Conservation (phyloP, 2,888 invertebrate species). For the Leucoma salicis region DNA sequence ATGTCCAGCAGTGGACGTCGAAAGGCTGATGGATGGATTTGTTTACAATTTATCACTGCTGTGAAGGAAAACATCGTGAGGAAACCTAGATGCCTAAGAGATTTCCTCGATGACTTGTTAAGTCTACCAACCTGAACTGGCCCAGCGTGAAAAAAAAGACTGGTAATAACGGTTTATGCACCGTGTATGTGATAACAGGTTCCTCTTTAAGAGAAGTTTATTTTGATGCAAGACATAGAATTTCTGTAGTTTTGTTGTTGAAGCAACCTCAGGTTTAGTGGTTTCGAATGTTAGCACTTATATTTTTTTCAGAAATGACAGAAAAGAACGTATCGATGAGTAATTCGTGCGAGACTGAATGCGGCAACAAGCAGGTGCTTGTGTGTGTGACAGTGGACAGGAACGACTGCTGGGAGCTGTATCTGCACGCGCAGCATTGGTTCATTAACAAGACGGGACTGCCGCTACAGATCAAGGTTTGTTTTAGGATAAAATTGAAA, state of each 20-base stretch:
- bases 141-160: no score
- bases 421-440: slow-evolving; percentile 92
- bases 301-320: slow-evolving; percentile 74
- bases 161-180: no score
- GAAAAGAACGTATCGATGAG: slow-evolving; percentile 85
- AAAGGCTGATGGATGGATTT: no score
- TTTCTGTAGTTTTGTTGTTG: not conserved
- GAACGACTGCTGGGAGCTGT: slow-evolving; percentile 84
- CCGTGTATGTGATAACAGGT: no score
- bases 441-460: slow-evolving; percentile 93
- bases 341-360: slow-evolving; percentile 85
- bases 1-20: no score
- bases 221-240: not conserved
- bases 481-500: no score
- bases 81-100: no score
- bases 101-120: no score
- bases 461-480: slow-evolving; percentile 90
- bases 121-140: no score
- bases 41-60: no score
- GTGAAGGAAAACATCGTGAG: no score
- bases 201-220: no score
- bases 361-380: slow-evolving; percentile 84
- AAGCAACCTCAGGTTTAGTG: not conserved
- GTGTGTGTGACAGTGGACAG: slow-evolving; percentile 86
- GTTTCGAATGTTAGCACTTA: not conserved